Evolutionary conservation across 2,797 vertebrate species (phyloP), one percentile per base, ranked within the genome.

Genomic region (Fistularia commersonii): DNA sequence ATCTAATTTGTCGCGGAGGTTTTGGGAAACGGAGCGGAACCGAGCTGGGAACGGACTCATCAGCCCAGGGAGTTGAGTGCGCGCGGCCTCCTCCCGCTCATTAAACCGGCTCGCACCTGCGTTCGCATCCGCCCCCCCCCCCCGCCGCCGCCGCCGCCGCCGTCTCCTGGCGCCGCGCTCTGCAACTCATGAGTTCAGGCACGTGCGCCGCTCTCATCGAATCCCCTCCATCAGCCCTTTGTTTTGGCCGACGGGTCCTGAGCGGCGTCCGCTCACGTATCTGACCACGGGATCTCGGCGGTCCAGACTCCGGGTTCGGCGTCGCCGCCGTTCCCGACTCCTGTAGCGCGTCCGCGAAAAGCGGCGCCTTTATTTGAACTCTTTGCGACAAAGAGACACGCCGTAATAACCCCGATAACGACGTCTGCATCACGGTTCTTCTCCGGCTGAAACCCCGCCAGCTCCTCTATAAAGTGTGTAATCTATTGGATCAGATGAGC

Each of bases 11-110:
- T 80, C 57, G 61, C 64, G 63, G 58, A 70, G 71, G 60, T 60
- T 32, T n/a, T n/a, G 64, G 38, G 74, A 83, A 82, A 80, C 72
- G 49, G 55, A 79, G 78, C 62, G 38, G 59, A 83, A 86, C 73
- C 82, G 82, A 81, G 80, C 85, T 77, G 59, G 77, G 83, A 85
- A 83, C 83, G 81, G 83, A 85, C 81, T 82, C 73, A 83, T 85
- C 83, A 90, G 86, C 89, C 89, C 84, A 80, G 79, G 68, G 68
- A 79, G 67, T 88, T 89, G 82, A 88, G 83, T 84, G 80, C 76
- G 80, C 83, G 85, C 57, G 67, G 71, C 67, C 72, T 78, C 77
- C 66, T 64, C 75, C 70, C 66, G 72, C 87, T 88, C 80, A 83
- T 89, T 89, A 89, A 80, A 81, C 61, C 43, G 53, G 46, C 59